Evolutionary conservation across 2,797 vertebrate genomes (phyloP).

Genomic region (Onychomys arenicola): DNA sequence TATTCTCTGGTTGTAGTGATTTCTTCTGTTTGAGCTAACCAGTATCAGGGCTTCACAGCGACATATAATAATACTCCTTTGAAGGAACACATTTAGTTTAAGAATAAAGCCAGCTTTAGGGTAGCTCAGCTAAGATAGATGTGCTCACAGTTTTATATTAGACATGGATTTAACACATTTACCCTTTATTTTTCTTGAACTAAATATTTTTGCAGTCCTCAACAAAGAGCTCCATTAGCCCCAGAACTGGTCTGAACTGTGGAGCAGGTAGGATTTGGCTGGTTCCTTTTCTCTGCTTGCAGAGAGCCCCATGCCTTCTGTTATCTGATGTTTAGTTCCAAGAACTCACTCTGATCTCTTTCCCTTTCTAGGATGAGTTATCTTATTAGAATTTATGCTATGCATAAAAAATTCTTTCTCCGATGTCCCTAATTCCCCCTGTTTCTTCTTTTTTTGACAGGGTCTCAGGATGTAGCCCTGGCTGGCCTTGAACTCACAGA

Average conservation of each 20-base stretch:
- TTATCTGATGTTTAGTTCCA: slow-evolving; percentile 36
- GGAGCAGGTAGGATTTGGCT: slow-evolving; percentile 23
- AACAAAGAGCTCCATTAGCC: background rate
- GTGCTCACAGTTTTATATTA: slow-evolving; percentile 8
- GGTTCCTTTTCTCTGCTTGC: background rate
- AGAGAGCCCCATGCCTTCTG: background rate
- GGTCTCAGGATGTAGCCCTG: background rate
- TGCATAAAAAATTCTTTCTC: slow-evolving; percentile 45
- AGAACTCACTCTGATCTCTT: slow-evolving; percentile 15
- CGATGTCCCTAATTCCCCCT: background rate
- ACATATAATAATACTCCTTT: background rate
- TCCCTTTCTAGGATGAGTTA: background rate
- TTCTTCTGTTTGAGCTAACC: slow-evolving; percentile 4
- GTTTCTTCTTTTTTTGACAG: background rate
- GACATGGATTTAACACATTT: background rate
- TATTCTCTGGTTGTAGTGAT: background rate
- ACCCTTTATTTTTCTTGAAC: slow-evolving; percentile 39
- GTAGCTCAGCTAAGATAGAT: background rate
- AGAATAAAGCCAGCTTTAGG: slow-evolving; percentile 46
- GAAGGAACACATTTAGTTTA: slow-evolving; percentile 21
- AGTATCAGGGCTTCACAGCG: background rate
- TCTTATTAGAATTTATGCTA: slow-evolving; percentile 52
- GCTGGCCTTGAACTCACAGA: background rate
- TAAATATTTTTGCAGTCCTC: slow-evolving; percentile 57
- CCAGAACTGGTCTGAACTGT: slow-evolving; percentile 8